Conservation (phyloP, 2,113 vertebrate genomes). For the Kobus ellipsiprymnus region DNA sequence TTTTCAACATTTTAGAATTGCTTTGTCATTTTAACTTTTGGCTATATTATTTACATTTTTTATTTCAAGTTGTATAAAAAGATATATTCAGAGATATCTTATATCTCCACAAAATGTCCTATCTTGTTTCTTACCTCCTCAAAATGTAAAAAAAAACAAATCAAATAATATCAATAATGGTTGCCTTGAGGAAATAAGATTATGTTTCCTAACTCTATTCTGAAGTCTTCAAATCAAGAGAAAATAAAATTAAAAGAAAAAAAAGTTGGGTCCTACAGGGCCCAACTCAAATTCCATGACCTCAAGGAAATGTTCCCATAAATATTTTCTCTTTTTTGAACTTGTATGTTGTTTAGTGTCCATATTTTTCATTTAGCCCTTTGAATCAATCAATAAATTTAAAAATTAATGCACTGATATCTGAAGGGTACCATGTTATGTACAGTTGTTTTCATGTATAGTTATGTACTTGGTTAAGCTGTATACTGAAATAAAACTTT, state of each 20-base stretch:
- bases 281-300: neutral
- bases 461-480: neutral
- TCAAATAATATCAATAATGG: neutral
- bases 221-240: conserved; percentile 21
- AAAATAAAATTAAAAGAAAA: neutral
- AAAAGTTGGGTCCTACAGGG: neutral
- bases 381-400: neutral
- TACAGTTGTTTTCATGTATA: neutral
- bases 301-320: neutral
- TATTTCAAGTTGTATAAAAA: neutral
- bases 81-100: neutral
- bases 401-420: conserved; percentile 15
- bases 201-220: conserved; percentile 10
- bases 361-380: neutral
- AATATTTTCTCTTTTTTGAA: neutral
- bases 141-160: neutral
- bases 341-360: neutral
- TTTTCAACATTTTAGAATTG: neutral
- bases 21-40: conserved; percentile 13
- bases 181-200: neutral
- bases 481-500: neutral
- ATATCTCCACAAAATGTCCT: neutral
- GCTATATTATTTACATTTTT: neutral
- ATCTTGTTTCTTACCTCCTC: neutral
- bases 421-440: neutral